A percentile compares a stretch with the other conserved stretches of the same genome.
Evolutionary conservation across 2,113 vertebrate species (phyloP).

Genomic region (Nibea albiflora): DNA sequence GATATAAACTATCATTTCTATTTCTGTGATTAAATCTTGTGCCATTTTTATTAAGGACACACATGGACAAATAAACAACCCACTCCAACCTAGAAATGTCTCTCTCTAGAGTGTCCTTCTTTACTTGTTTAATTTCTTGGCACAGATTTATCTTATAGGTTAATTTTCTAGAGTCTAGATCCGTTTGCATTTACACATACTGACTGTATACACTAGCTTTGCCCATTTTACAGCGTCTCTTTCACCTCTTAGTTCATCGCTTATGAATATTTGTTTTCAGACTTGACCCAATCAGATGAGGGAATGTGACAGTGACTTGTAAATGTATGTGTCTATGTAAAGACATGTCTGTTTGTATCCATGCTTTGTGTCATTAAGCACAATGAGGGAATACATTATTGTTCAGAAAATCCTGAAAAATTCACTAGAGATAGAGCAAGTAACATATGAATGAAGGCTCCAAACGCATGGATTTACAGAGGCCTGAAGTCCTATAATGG

Average conservation of each 20-base stretch:
- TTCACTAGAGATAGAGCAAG: not conserved
- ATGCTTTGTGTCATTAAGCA: not conserved
- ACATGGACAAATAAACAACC: not conserved
- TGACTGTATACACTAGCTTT: not conserved
- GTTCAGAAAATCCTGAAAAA: not conserved
- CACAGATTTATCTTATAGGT: too few relatives aligned
- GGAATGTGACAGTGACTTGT: not conserved
- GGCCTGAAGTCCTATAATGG: not conserved
- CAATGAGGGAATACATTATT: too few relatives aligned
- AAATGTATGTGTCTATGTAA: not conserved
- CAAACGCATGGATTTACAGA: not conserved
- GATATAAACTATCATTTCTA: not conserved
- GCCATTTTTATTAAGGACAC: not conserved
- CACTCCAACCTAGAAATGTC: not conserved
- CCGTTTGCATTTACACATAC: not conserved
- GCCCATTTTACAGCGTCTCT: not conserved
- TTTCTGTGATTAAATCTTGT: not conserved
- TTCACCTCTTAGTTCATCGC: not conserved
- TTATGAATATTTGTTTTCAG: not conserved
- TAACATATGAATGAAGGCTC: not conserved
- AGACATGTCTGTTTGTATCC: not conserved
- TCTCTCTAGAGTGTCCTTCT: not conserved
- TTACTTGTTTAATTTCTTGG: too few relatives aligned
- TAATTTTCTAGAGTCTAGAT: too few relatives aligned
- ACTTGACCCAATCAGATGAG: not conserved